A percentile compares a stretch with the other conserved stretches of the same genome.
Conservation (phyloP, 2,888 invertebrate genomes). For the Trissonchulus latispiculum region DNA sequence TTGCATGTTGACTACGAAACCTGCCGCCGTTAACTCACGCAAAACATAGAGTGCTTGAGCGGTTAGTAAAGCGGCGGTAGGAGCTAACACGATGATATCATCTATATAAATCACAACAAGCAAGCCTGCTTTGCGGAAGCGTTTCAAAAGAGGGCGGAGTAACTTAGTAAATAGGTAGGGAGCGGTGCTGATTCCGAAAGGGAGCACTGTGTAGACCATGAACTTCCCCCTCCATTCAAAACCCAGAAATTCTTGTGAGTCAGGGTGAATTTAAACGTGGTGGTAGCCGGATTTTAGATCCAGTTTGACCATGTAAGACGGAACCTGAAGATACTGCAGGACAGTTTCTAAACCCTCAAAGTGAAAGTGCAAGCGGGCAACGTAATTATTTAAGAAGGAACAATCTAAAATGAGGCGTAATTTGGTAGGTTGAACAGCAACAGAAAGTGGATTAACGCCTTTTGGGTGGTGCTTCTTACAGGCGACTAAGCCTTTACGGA, state of each 20-base stretch:
- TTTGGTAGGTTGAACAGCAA: neutral
- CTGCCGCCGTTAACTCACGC: neutral
- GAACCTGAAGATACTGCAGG: neutral
- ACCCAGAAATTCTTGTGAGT: neutral
- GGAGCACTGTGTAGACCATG: neutral
- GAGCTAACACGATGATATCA: neutral
- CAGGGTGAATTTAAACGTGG: neutral
- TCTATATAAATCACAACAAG: slow-evolving; percentile 3
- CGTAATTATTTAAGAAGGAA: neutral
- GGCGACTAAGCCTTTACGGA: neutral
- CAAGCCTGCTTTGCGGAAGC: neutral
- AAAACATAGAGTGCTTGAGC: neutral
- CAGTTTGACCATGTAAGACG: neutral
- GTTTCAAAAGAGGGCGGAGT: neutral
- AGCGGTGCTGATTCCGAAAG: neutral
- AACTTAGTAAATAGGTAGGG: neutral
- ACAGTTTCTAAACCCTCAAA: neutral
- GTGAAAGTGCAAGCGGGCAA: neutral
- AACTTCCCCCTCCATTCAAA: neutral
- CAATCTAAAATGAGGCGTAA: neutral
- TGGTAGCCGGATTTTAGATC: neutral
- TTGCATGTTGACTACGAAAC: neutral
- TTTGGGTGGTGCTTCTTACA: neutral
- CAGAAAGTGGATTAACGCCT: neutral
- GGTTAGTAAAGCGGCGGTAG: neutral